A percentile compares a stretch with the other conserved stretches of the same genome.
phyloP scores from a whole-genome alignment of 2,113 vertebrate species.

The Phrynocephalus versicolor region DNA sequence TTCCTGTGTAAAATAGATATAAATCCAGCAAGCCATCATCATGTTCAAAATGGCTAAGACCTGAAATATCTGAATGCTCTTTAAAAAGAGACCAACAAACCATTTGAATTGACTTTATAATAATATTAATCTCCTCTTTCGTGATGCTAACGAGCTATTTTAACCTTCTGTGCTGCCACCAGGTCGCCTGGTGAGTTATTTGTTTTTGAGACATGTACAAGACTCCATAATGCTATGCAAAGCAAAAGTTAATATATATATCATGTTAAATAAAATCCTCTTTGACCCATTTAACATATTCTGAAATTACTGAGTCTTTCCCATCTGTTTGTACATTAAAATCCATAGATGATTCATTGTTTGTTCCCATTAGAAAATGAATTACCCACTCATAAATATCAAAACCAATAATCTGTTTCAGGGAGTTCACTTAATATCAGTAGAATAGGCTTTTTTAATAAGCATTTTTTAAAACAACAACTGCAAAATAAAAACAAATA shows the following conservation, averaged over 20 bases:
- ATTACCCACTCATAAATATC: conserved; percentile 42
- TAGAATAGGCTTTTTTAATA: conserved; percentile 35
- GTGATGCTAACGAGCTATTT: background rate
- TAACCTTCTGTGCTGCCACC: background rate
- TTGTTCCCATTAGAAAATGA: conserved; percentile 23
- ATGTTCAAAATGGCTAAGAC: background rate
- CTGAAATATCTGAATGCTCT: background rate
- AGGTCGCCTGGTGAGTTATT: background rate
- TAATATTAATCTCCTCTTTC: background rate
- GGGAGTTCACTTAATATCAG: background rate
- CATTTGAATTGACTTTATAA: background rate
- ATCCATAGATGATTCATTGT: background rate
- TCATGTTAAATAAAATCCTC: background rate
- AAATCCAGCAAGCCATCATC: too few relatives aligned
- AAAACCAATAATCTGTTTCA: background rate
- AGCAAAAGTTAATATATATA: background rate
- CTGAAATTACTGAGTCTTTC: conserved; percentile 27
- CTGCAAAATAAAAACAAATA: conserved; percentile 6
- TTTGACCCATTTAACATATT: conserved; percentile 10
- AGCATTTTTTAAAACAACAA: background rate
- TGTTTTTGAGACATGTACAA: background rate
- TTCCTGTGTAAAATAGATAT: too few relatives aligned
- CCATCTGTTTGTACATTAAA: conserved; percentile 12
- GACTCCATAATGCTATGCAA: background rate
- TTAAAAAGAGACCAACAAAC: too few relatives aligned